Conservation (phyloP, 2,113 vertebrate genomes). For the Steatornis caripensis region DNA sequence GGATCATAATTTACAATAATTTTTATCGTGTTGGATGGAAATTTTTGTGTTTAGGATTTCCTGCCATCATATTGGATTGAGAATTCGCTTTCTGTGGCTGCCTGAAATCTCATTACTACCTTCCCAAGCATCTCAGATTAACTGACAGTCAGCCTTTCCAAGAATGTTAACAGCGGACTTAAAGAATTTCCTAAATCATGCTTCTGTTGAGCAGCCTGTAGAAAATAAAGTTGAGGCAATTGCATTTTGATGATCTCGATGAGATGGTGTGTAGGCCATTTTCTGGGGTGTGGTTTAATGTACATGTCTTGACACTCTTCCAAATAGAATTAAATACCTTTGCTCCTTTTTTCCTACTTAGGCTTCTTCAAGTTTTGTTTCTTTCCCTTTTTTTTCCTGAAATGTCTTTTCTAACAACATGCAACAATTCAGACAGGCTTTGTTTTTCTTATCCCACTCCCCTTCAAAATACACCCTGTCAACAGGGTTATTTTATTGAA, state of each 20-base stretch:
- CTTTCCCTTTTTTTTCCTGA: too few relatives aligned
- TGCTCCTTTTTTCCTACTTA: not conserved
- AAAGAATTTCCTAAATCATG: not conserved
- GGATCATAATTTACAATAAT: not conserved
- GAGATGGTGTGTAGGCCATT: not conserved
- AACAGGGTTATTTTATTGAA: too few relatives aligned
- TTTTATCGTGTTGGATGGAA: not conserved
- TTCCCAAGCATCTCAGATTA: not conserved
- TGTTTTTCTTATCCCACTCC: too few relatives aligned
- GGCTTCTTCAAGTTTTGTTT: not conserved
- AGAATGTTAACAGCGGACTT: not conserved
- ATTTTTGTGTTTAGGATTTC: not conserved
- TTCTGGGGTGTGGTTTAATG: not conserved
- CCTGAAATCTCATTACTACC: not conserved
- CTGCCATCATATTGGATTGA: not conserved
- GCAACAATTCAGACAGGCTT: too few relatives aligned
- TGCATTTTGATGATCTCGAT: not conserved
- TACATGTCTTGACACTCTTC: not conserved
- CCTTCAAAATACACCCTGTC: too few relatives aligned
- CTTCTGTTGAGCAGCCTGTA: not conserved
- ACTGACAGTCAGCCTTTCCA: not conserved
- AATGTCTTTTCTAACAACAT: too few relatives aligned
- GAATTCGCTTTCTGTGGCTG: not conserved
- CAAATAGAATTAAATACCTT: not conserved
- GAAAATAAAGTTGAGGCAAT: not conserved